Percentiles rank a stretch among this genome's conserved stretches.
phyloP scores from a whole-genome alignment of 1,140 invertebrate genomes.

The Cotesia typhae region DNA sequence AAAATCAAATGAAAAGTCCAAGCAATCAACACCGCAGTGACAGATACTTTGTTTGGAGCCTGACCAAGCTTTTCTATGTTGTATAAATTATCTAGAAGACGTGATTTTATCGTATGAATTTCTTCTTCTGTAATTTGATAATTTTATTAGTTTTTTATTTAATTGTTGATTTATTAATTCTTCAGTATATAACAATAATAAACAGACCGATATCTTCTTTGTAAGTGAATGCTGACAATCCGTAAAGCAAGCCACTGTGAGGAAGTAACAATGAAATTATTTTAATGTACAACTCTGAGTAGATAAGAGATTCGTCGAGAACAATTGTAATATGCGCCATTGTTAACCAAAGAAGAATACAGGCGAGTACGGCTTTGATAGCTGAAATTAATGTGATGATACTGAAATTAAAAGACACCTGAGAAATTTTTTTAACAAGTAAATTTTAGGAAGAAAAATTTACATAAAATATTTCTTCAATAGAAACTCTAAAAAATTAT shows the following conservation, averaged over 20 bases:
- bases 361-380: conserved; percentile 41
- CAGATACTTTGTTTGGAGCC: conserved; percentile 26
- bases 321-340: conserved; percentile 39
- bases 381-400: conserved; percentile 32
- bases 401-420: too few relatives aligned
- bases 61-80: conserved; percentile 12
- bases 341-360: conserved; percentile 40
- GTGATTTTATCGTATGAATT: conserved; percentile 5
- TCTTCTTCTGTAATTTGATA: not conserved
- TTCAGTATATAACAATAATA: not conserved
- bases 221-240: conserved; percentile 37
- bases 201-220: conserved; percentile 32
- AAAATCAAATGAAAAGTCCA: conserved; percentile 43
- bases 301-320: conserved; percentile 36
- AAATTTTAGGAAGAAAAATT: too few relatives aligned
- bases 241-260: conserved; percentile 46
- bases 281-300: conserved; percentile 8
- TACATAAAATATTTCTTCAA: too few relatives aligned
- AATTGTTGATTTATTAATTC: not conserved
- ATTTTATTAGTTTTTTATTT: conserved; percentile 13
- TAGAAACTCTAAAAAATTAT: too few relatives aligned
- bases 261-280: conserved; percentile 40
- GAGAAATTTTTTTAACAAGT: too few relatives aligned
- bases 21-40: conserved; percentile 28
- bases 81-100: conserved; percentile 22